These are phyloP conservation scores for Lates calcarifer DNA, from an alignment of 2,113 vertebrate species.

Conservation along the genomic window DNA sequence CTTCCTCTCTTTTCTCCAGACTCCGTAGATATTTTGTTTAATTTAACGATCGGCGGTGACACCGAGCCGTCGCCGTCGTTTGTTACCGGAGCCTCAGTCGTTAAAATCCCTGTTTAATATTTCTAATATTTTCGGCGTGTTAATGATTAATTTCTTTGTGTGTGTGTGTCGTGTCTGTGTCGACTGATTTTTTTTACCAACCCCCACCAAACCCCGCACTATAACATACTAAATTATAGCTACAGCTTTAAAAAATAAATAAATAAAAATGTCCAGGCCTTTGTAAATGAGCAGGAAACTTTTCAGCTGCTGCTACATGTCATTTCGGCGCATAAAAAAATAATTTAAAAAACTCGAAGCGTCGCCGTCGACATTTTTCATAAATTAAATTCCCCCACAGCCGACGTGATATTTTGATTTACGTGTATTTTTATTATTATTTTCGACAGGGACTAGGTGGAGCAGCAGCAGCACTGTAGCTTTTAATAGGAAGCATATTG, in stretches of 20 bases:
- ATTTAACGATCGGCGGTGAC: conserved; percentile 5
- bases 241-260: too few species aligned
- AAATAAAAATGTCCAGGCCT: conserved; percentile 43
- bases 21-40: conserved; percentile 34
- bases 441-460: conserved; percentile 68
- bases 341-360: neutral
- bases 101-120: conserved; percentile 72
- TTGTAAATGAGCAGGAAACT: conserved; percentile 73
- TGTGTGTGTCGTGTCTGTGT: conserved; percentile 86
- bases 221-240: too few species aligned
- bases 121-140: conserved; percentile 78
- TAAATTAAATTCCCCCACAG: conserved; percentile 41
- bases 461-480: conserved; percentile 63
- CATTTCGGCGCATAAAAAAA: neutral
- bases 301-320: conserved; percentile 51
- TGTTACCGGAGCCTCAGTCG: conserved; percentile 2
- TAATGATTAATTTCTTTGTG: conserved; percentile 90
- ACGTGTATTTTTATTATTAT: too few species aligned
- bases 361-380: conserved; percentile 41
- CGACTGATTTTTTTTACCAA: too few species aligned
- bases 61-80: conserved; percentile 16
- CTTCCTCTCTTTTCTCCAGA: too few species aligned
- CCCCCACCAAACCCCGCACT: conserved; percentile 78
- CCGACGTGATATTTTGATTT: conserved; percentile 71
- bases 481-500: conserved; percentile 77